phyloP scores from a whole-genome alignment of 2,888 invertebrate genomes.

The Eupelmus urozonus region DNA sequence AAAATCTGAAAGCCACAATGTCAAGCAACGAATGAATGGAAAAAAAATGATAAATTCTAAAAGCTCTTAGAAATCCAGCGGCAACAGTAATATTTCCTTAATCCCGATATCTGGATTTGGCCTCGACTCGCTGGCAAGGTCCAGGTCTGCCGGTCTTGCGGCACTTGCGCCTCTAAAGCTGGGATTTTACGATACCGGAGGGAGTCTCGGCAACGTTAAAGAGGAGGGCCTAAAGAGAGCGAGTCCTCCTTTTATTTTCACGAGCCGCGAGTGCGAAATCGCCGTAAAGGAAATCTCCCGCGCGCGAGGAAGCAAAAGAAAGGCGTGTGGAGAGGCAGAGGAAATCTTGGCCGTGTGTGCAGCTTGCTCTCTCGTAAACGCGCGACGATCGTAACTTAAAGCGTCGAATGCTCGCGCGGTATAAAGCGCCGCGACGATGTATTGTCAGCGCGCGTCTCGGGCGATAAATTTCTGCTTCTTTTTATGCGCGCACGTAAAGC shows the following conservation, averaged over 20 bases:
- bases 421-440: conserved; percentile 33
- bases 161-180: conserved; percentile 4
- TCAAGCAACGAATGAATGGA: too few relatives aligned
- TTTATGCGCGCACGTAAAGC: conserved; percentile 36
- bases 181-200: conserved; percentile 25
- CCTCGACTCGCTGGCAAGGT: not conserved
- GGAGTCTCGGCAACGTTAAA: conserved; percentile 14
- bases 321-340: not conserved
- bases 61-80: too few relatives aligned
- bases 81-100: conserved; percentile 6
- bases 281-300: conserved; percentile 56
- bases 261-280: conserved; percentile 48
- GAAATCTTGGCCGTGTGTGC: not conserved
- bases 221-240: conserved; percentile 10
- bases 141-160: not conserved
- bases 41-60: too few relatives aligned
- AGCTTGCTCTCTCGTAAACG: conserved; percentile 32
- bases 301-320: not conserved
- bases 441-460: conserved; percentile 42
- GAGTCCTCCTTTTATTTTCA: conserved; percentile 61
- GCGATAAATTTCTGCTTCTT: conserved; percentile 35
- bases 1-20: too few relatives aligned
- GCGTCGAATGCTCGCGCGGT: conserved; percentile 45
- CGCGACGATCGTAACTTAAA: conserved; percentile 58
- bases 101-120: conserved; percentile 17